A percentile compares a stretch with the other conserved stretches of the same genome.
phyloP scores from a whole-genome alignment of 1,140 invertebrate species.

The Homalodisca vitripennis region DNA sequence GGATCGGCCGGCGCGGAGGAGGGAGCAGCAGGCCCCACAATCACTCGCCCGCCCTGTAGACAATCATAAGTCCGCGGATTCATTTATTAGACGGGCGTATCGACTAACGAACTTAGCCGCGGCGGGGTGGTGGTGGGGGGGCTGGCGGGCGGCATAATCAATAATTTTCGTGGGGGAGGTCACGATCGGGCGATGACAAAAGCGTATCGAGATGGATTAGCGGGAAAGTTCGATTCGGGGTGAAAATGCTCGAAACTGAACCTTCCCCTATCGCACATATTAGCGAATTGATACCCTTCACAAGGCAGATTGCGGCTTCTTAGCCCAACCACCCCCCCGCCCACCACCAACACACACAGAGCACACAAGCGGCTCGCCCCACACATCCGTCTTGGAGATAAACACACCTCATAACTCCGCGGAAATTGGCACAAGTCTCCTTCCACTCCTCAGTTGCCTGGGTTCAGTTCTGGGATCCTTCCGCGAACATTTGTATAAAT shows the following conservation, averaged over 20 bases:
- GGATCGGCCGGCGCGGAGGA: not conserved
- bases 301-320: constrained; percentile 14
- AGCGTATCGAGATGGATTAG: not conserved
- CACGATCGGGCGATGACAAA: constrained; percentile 1
- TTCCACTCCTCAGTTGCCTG: too few relatives aligned
- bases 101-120: constrained; percentile 7
- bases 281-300: constrained; percentile 11
- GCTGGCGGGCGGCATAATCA: not conserved
- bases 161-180: not conserved
- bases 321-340: constrained; percentile 1
- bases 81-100: constrained; percentile 12
- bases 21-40: not conserved
- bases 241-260: constrained; percentile 9
- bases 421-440: constrained; percentile 6
- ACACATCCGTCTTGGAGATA: constrained; percentile 9
- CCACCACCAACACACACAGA: not conserved
- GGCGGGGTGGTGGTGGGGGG: not conserved
- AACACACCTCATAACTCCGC: constrained; percentile 13
- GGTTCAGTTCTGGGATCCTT: too few relatives aligned
- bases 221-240: constrained; percentile 2
- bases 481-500: too few relatives aligned
- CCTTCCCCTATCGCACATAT: not conserved
- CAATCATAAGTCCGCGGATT: constrained; percentile 13
- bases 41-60: not conserved
- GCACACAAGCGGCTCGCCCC: too few relatives aligned